Conservation (phyloP, 64 coral and sea anemone genomes). For the Montipora efflorescens region DNA sequence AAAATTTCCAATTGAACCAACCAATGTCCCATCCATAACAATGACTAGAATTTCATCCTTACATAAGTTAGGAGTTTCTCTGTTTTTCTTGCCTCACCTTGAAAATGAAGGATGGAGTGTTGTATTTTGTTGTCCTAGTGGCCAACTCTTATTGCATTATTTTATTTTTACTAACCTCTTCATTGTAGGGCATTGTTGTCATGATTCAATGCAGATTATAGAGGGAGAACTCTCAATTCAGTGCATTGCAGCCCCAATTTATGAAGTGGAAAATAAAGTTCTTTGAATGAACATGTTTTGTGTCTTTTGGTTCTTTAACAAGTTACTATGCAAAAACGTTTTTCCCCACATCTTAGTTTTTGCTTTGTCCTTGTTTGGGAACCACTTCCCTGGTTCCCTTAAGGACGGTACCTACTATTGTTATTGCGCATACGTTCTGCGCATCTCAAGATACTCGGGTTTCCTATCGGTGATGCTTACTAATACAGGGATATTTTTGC, state of each 20-base stretch:
- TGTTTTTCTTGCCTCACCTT: background rate
- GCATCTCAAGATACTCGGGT: too few species aligned
- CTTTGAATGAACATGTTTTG: background rate
- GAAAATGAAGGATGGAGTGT: background rate
- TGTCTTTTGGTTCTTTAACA: too few species aligned
- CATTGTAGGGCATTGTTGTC: background rate
- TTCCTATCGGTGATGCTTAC: too few species aligned
- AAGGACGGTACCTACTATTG: too few species aligned
- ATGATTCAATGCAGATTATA: background rate
- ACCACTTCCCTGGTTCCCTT: too few species aligned
- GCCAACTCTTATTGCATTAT: background rate
- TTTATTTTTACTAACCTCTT: conserved; percentile 23
- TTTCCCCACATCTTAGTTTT: background rate
- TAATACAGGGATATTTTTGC: too few species aligned
- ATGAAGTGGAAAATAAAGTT: background rate
- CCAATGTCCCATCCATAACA: background rate
- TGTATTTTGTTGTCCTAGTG: background rate
- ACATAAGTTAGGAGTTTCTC: background rate
- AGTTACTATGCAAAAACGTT: too few species aligned
- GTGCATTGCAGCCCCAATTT: background rate
- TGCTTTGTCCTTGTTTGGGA: background rate
- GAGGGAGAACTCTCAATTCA: background rate
- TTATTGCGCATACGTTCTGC: too few species aligned
- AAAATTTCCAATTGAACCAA: conserved; percentile 26
- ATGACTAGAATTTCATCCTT: background rate